Evolutionary conservation across 2,797 vertebrate genomes (phyloP), one percentile per base, ranked within the genome.

Genomic region (Melanotaenia boesemani): DNA sequence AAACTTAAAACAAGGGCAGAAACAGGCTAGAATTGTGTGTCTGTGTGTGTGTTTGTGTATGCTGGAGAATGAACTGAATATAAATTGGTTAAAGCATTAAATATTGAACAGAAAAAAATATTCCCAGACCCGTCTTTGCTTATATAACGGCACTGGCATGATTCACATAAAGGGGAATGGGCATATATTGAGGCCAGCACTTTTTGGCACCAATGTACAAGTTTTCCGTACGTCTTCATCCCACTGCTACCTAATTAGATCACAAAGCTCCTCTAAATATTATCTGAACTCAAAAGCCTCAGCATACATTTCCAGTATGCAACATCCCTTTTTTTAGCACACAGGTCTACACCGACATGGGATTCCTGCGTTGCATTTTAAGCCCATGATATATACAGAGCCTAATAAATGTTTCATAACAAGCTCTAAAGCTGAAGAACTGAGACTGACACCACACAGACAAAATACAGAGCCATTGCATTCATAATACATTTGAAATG

Each of bases 101-200:
- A 94, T 91, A 94, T 94, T 94, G 84, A 94, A 88, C 50, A 83
- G 78, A 77, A 86, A 92, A 94, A 56, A 93, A 92, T 87, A 90
- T 90, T 93, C 89, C 88, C 85, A 82, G 80, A 78, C 77, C 78
- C 66, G 84, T 74, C 88, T 81, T 74, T 84, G 82, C 89, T 93
- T 92, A 92, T 92, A 91, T 93, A 93, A 93, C 89, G 68, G 68
- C 77, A 78, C 48, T 86, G 85, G 88, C 76, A 88, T 87, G 81
- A 88, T 86, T 86, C 89, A 69, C 67, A 81, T 75, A 81, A 74
- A 81, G 83, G 80, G 76, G 55, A 79, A 77, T 44, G 79, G 78
- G 82, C 65, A 70, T 77, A 72, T 89, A 86, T 86, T n/a, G 48
- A 82, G 82, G 82, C 77, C 79, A 77, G 74, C 70, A 65, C 84